phyloP scores from a whole-genome alignment of 2,888 invertebrate species.

The Listrodromus nycthemerus region DNA sequence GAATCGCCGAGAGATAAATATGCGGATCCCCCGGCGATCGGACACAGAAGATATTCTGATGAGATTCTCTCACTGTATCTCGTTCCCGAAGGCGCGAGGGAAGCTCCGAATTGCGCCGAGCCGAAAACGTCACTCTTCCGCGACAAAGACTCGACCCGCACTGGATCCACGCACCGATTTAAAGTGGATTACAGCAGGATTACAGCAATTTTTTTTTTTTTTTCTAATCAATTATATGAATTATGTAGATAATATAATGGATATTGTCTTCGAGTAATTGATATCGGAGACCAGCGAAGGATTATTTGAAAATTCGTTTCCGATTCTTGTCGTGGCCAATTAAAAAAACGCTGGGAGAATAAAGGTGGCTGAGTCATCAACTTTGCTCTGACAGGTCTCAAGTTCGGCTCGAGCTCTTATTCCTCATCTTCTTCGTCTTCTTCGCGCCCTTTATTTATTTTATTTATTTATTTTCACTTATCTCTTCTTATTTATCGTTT shows the following conservation, averaged over 20 bases:
- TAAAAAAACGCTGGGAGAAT: background rate
- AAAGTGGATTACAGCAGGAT: background rate
- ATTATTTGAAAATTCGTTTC: conserved; percentile 8
- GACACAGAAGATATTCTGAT: conserved; percentile 66
- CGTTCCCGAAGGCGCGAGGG: conserved; percentile 24
- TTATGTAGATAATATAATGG: no score
- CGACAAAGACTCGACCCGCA: conserved; percentile 36
- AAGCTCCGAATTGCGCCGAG: conserved; percentile 32
- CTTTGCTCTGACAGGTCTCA: conserved; percentile 24
- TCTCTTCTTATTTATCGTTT: background rate
- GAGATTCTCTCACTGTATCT: conserved; percentile 55
- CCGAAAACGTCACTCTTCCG: conserved; percentile 48
- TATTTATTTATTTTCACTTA: background rate
- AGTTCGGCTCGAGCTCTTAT: background rate
- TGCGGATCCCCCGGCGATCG: conserved; percentile 70
- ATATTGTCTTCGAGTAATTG: no score
- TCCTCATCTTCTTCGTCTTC: background rate
- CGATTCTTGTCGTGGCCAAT: conserved; percentile 1
- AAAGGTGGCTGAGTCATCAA: background rate
- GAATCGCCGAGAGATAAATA: conserved; percentile 72
- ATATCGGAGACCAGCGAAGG: background rate
- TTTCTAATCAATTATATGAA: background rate
- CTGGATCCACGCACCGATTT: conserved; percentile 8
- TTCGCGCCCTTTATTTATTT: background rate
- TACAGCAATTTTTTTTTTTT: background rate